Conservation (phyloP, 2,797 vertebrate species). For the Fratercula arctica region DNA sequence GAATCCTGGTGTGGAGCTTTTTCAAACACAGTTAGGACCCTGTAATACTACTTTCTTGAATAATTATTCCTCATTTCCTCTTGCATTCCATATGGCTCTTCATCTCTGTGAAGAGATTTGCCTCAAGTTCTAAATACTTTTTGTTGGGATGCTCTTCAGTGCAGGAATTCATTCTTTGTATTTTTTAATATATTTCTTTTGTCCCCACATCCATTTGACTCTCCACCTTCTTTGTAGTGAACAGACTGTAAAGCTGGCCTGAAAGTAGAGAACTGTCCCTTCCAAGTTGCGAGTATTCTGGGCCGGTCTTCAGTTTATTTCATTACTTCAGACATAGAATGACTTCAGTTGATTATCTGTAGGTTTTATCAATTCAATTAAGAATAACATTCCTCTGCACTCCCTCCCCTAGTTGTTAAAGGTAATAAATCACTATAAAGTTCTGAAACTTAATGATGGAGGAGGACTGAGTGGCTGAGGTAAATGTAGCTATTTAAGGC, state of each 20-base stretch:
- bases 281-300: fast-evolving
- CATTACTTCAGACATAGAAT: neutral
- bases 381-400: neutral
- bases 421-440: neutral
- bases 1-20: neutral
- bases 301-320: neutral
- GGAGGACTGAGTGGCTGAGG: neutral
- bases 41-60: neutral
- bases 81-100: neutral
- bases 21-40: neutral
- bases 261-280: neutral
- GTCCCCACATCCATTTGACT: neutral
- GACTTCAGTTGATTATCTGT: neutral
- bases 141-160: neutral
- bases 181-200: neutral
- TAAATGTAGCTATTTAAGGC: neutral
- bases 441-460: neutral
- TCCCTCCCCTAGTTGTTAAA: neutral
- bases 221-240: neutral
- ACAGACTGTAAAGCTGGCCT: neutral
- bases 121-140: neutral
- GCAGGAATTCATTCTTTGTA: neutral
- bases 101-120: neutral
- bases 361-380: neutral
- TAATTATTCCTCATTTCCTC: neutral